phyloP scores from a whole-genome alignment of 2,113 vertebrate species.

The Rhea americana region DNA sequence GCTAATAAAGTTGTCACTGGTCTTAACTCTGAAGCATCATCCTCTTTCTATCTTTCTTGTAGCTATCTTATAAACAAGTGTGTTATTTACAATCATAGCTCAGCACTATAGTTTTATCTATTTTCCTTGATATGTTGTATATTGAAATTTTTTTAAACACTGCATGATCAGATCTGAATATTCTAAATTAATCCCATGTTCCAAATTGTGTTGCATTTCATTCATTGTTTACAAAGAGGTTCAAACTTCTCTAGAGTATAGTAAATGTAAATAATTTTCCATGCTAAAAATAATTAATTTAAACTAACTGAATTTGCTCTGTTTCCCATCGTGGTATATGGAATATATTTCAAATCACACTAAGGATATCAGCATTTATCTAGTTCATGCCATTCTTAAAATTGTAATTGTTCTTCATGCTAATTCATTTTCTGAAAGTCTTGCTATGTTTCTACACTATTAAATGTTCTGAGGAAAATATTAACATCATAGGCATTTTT shows the following conservation, averaged over 20 bases:
- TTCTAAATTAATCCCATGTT: not conserved
- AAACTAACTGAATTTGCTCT: not conserved
- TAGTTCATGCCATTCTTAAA: constrained; percentile 2
- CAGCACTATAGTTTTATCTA: not conserved
- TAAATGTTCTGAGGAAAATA: constrained; percentile 20
- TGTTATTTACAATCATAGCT: not conserved
- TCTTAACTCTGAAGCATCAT: not conserved
- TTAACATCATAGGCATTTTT: not conserved
- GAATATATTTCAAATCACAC: not conserved
- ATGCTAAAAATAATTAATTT: not conserved
- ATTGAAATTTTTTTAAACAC: not conserved
- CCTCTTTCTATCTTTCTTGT: not conserved
- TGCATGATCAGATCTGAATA: not conserved
- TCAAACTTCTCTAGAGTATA: not conserved
- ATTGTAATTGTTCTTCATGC: not conserved
- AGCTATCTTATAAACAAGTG: not conserved
- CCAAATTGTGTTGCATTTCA: not conserved
- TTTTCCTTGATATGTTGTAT: not conserved
- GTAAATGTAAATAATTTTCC: constrained; percentile 10
- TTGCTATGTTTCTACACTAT: not conserved
- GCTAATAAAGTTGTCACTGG: not conserved
- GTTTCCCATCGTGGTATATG: not conserved
- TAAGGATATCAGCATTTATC: not conserved
- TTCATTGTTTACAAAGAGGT: not conserved
- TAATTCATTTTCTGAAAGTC: constrained; percentile 17